phyloP scores from a whole-genome alignment of 2,888 invertebrate species.

The Zaprionus bogoriensis region DNA sequence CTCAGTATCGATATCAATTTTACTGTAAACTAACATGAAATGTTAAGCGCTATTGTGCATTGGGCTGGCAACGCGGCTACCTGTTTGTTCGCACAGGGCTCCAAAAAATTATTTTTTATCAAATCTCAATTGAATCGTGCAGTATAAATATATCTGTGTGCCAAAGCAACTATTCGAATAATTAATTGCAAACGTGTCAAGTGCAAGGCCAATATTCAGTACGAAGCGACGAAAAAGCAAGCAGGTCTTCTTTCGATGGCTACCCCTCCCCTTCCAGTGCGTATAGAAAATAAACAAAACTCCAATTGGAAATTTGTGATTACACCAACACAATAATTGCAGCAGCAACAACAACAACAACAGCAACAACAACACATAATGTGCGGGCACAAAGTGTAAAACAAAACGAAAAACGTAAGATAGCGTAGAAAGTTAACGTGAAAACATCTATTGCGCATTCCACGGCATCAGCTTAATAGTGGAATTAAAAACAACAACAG shows the following conservation, averaged over 20 bases:
- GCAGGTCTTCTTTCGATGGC: constrained; percentile 43
- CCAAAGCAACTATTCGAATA: constrained; percentile 13
- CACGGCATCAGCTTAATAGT: constrained; percentile 45
- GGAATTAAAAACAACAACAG: constrained; percentile 35
- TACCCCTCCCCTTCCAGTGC: constrained; percentile 47
- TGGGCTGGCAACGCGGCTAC: constrained; percentile 14
- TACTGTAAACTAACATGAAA: background rate
- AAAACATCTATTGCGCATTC: constrained; percentile 68
- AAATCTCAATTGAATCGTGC: constrained; percentile 4
- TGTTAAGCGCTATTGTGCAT: background rate
- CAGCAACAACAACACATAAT: constrained; percentile 38
- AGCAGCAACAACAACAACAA: constrained; percentile 23
- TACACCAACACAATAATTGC: constrained; percentile 44
- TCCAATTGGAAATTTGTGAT: constrained; percentile 54
- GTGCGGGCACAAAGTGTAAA: constrained; percentile 64
- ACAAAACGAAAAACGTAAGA: constrained; percentile 34
- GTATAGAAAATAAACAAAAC: constrained; percentile 62
- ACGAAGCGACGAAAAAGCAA: constrained; percentile 1
- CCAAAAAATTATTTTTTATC: constrained; percentile 11
- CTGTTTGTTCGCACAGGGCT: constrained; percentile 5
- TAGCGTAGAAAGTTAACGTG: constrained; percentile 47
- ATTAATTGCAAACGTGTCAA: constrained; percentile 7
- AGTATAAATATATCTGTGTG: constrained; percentile 19
- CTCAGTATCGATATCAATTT: background rate
- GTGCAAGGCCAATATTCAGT: constrained; percentile 6